A percentile compares a stretch with the other conserved stretches of the same genome.
These are phyloP conservation scores for Cosmopolites sordidus DNA, from an alignment of 2,888 invertebrate species.

Conservation along the genomic window DNA sequence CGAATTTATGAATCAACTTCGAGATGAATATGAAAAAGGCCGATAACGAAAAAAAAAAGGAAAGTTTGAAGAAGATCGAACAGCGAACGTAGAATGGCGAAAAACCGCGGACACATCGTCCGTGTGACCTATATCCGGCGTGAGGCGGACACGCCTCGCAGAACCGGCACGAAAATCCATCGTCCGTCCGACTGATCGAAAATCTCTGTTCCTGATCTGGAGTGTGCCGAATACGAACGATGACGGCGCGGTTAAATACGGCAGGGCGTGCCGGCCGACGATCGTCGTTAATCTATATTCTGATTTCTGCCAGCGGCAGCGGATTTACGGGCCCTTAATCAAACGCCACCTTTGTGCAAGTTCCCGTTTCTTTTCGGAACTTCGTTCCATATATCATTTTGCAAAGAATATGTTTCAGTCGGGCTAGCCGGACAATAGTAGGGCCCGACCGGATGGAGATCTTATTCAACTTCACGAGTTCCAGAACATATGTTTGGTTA, in stretches of 20 bases:
- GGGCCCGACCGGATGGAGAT: constrained; percentile 2
- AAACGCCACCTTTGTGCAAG: constrained; percentile 28
- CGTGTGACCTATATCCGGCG: too few relatives aligned
- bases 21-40: too few relatives aligned
- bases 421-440: constrained; percentile 15
- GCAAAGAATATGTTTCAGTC: constrained; percentile 11
- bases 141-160: too few relatives aligned
- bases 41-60: too few relatives aligned
- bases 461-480: neutral
- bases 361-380: constrained; percentile 23
- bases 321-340: constrained; percentile 28
- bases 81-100: too few relatives aligned
- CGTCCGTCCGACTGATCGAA: constrained; percentile 10
- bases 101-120: too few relatives aligned
- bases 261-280: constrained; percentile 20
- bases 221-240: constrained; percentile 19
- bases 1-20: too few relatives aligned
- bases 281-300: constrained; percentile 29
- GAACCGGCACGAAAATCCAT: neutral
- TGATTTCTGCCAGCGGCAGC: constrained; percentile 29
- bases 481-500: constrained; percentile 2
- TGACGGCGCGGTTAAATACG: constrained; percentile 23
- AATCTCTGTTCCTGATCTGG: constrained; percentile 25
- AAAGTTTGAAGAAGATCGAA: too few relatives aligned
- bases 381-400: constrained; percentile 24